Evolutionary conservation across 2,113 vertebrate genomes (phyloP).

Genomic region (Triplophysa siluroides): DNA sequence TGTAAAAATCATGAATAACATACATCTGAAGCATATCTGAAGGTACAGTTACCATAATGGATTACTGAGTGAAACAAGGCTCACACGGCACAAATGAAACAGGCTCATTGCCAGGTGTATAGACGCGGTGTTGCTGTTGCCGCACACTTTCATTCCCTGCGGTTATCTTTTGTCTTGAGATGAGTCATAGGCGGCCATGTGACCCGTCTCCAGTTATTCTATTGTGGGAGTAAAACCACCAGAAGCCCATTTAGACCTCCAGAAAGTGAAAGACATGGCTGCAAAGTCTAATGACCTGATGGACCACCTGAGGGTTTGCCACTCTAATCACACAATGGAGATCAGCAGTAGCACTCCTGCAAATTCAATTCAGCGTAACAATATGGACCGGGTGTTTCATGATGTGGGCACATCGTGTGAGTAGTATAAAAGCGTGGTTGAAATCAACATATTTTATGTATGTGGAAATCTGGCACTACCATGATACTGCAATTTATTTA

Average conservation of each 20-base stretch:
- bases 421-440: neutral
- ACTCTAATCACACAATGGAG: conserved; percentile 23
- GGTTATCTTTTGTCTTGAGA: conserved; percentile 28
- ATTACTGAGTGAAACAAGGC: neutral
- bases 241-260: conserved; percentile 24
- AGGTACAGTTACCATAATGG: neutral
- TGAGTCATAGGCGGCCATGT: conserved; percentile 24
- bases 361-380: neutral
- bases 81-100: neutral
- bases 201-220: conserved; percentile 14
- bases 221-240: neutral
- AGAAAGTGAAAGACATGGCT: conserved; percentile 24
- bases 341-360: neutral
- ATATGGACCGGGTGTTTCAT: neutral
- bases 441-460: neutral
- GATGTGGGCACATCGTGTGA: neutral
- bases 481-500: no score
- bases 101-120: neutral
- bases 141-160: neutral
- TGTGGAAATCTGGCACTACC: no score
- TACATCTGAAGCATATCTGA: no score
- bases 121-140: neutral
- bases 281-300: conserved; percentile 32
- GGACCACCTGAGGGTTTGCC: conserved; percentile 21
- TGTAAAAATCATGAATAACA: no score